Percentiles rank a stretch among this genome's conserved stretches.
Conservation (phyloP, 2,797 vertebrate genomes). For the Cichlasoma orientale region DNA sequence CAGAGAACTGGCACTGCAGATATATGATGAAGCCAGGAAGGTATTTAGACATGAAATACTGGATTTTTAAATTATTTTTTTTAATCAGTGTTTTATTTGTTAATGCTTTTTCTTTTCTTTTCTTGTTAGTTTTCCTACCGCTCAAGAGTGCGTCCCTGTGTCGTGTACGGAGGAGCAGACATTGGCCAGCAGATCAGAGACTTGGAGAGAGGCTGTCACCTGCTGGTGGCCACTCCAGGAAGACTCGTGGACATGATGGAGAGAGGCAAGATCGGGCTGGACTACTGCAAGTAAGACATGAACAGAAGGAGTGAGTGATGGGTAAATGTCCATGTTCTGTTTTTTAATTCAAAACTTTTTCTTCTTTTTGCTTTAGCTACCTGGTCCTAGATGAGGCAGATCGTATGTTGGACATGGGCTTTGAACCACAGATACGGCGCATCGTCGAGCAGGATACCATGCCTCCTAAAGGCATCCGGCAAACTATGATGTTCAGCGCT, state of each 20-base stretch:
- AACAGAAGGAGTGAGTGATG: background rate
- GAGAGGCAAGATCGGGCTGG: conserved; percentile 93
- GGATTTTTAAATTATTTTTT: too few relatives aligned
- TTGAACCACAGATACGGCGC: conserved; percentile 95
- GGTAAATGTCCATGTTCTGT: fast-evolving
- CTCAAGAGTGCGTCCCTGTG: conserved; percentile 93
- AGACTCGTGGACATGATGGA: conserved; percentile 98
- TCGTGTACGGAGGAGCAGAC: conserved; percentile 96
- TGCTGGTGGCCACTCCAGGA: conserved; percentile 94
- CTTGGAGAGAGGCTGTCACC: conserved; percentile 93
- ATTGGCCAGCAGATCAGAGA: conserved; percentile 97
- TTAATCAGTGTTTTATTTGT: background rate
- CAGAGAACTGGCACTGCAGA: conserved; percentile 96
- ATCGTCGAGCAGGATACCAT: conserved; percentile 97
- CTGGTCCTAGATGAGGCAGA: conserved; percentile 96
- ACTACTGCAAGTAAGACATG: conserved; percentile 89
- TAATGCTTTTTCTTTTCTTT: background rate
- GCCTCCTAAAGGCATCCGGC: conserved; percentile 93
- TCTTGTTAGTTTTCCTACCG: conserved; percentile 83
- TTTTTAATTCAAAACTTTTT: background rate
- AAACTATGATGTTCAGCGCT: conserved; percentile 99
- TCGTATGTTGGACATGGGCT: conserved; percentile 99
- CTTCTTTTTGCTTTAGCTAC: conserved; percentile 78
- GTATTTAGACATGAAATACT: conserved; percentile 56
- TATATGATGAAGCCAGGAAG: conserved; percentile 98